Base-by-base conservation (phyloP, 2,888 invertebrate genomes). In the Cactoblastis cactorum region DNA sequence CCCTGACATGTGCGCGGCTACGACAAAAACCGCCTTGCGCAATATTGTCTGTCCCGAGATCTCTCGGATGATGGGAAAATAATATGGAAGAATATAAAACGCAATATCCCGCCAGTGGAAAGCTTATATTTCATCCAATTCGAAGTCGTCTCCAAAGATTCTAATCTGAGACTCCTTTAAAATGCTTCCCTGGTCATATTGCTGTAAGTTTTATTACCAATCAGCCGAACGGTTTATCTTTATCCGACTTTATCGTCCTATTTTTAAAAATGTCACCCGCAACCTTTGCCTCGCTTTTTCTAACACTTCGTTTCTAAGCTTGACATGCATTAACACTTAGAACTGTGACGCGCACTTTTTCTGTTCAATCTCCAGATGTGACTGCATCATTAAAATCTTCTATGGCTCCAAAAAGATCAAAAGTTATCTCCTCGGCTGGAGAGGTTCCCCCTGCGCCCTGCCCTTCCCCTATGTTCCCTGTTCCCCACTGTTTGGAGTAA, bases 311-410 rank as follows among this genome's bases (percentile, higher is more conserved):
- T 83, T 82, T 78, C 72, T 75, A 70, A 84, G 83, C 81, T 85
- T 83, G 83, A 87, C 86, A 87, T 83, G 87, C 82, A 87, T 89
- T 88, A 86, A 88, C 88, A 88, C 88, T 86, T 85, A 85, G 69
- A 58, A 47, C 57, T 59, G 61, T 61, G 64, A 69, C 66, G 77
- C 73, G 78, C 72, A 80, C 79, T 87, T 88, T 88, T 88, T 89
- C 83, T 80, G 73, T 75, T 65, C 69, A 73, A 76, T 75, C 70
- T 79, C 83, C 88, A 87, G 85, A 85, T 88, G 86, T 80, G 83
- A 74, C 79, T 80, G 81, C 83, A 80, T 87, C 88, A 88, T 89
- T 88, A 86, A 86, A 88, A 86, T 85, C 84, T 80, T 77, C 83
- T 83, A 77, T 76, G 71, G 75, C 73, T 80, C 82, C 81, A 84